Conservation (phyloP, 2,113 vertebrate genomes). For the Callorhinus ursinus region DNA sequence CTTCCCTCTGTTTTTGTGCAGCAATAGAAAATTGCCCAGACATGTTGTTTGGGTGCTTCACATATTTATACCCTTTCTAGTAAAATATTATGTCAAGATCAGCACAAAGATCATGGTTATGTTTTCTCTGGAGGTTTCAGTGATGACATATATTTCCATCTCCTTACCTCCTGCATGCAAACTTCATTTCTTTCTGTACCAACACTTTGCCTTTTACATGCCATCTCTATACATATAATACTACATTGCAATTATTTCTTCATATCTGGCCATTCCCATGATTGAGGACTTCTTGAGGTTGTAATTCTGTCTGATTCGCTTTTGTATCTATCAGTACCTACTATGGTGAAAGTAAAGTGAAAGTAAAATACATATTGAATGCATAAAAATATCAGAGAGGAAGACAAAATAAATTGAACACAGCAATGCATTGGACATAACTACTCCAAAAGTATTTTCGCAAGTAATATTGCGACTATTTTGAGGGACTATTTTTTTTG, state of each 20-base stretch:
- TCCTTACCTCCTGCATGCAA: not conserved
- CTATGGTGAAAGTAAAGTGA: not conserved
- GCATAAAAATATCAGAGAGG: not conserved
- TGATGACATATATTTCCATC: not conserved
- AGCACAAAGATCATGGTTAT: not conserved
- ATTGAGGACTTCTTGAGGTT: not conserved
- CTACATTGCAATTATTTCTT: not conserved
- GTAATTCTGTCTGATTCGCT: not conserved
- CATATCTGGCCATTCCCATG: not conserved
- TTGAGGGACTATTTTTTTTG: not conserved
- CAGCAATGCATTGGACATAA: not conserved
- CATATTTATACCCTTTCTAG: not conserved
- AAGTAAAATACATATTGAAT: not conserved
- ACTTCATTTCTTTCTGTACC: not conserved
- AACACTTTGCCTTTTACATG: not conserved
- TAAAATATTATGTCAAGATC: not conserved
- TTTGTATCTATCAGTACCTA: not conserved
- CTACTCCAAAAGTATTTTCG: constrained; percentile 8
- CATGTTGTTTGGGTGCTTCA: not conserved
- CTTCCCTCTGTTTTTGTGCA: not conserved
- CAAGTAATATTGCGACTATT: not conserved
- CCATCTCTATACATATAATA: not conserved
- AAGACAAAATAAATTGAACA: not conserved
- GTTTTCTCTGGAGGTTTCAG: not conserved
- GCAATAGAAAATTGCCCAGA: not conserved